Conservation (phyloP, 2,113 vertebrate genomes). For the Xyliphius kryptos region DNA sequence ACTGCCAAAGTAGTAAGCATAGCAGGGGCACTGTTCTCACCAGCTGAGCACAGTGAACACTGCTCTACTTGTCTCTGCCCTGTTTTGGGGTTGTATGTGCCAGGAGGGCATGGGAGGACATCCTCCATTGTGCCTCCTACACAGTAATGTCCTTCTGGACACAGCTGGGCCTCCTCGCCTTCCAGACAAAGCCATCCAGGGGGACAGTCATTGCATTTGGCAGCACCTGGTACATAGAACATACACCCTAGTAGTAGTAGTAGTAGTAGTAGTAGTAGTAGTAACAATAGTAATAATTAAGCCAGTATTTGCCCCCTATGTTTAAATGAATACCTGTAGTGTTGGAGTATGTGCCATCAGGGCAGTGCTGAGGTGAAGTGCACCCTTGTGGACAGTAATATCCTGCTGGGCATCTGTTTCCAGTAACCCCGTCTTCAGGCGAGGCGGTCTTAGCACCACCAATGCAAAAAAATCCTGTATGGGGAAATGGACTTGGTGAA, state of each 20-base stretch:
- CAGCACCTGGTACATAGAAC: constrained; percentile 56
- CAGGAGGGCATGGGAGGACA: constrained; percentile 69
- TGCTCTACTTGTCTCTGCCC: constrained; percentile 65
- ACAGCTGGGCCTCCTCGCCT: constrained; percentile 58
- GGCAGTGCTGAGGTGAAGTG: constrained; percentile 59
- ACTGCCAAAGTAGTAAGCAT: constrained; percentile 39
- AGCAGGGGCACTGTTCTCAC: constrained; percentile 55
- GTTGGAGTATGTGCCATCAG: constrained; percentile 65
- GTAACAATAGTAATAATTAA: no score
- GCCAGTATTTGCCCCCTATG: no score
- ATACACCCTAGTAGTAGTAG: background rate
- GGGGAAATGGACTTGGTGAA: background rate
- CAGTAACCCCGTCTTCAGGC: constrained; percentile 65
- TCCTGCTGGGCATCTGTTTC: constrained; percentile 65
- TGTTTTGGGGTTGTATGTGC: constrained; percentile 65
- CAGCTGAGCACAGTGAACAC: constrained; percentile 75
- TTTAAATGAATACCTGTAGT: constrained; percentile 76
- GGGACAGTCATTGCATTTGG: constrained; percentile 67
- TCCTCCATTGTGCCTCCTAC: constrained; percentile 55
- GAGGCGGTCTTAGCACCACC: constrained; percentile 57
- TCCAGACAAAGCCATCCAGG: constrained; percentile 70
- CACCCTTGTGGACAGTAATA: constrained; percentile 71
- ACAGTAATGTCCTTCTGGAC: constrained; percentile 72
- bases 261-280: background rate
- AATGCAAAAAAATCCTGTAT: constrained; percentile 76